Evolutionary conservation across 92 coral and sea anemone species (phyloP).

Genomic region (Porites rus): DNA sequence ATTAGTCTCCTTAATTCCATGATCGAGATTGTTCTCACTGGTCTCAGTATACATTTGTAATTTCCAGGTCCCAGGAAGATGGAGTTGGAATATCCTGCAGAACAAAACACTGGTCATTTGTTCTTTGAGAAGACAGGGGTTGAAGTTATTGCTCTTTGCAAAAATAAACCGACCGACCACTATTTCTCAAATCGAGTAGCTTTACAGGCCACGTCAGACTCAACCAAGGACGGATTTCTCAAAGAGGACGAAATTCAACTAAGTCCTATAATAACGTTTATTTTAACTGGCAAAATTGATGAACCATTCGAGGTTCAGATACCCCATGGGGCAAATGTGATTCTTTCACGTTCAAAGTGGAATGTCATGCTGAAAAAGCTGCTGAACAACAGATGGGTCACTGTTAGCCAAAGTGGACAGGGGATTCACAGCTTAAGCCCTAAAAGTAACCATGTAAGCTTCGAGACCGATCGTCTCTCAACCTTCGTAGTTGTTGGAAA

Average conservation of each 20-base stretch:
- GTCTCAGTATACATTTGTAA: too few species aligned
- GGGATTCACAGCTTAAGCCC: neutral
- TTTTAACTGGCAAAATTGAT: neutral
- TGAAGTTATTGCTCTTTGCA: conserved; percentile 9
- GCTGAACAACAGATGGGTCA: conserved; percentile 15
- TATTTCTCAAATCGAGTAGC: neutral
- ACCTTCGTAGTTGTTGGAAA: conserved; percentile 64
- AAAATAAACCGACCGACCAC: neutral
- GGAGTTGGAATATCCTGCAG: neutral
- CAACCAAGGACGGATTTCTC: neutral
- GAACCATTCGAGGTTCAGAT: conserved; percentile 8
- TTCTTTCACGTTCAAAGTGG: conserved; percentile 5
- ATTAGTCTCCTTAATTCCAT: too few species aligned
- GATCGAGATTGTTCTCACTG: too few species aligned
- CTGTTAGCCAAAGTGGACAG: neutral
- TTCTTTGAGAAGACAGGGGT: conserved; percentile 33
- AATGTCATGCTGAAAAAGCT: conserved; percentile 19
- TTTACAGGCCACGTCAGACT: neutral
- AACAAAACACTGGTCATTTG: conserved; percentile 1
- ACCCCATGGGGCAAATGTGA: conserved; percentile 12
- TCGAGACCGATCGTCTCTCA: conserved; percentile 33
- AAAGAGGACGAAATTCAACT: neutral
- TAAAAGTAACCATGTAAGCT: conserved; percentile 45
- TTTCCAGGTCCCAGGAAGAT: too few species aligned
- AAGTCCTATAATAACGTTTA: conserved; percentile 3